Evolutionary conservation across 1,140 invertebrate genomes (phyloP), one percentile per base, ranked within the genome.

Genomic region (Atopsyche davidsoni): DNA sequence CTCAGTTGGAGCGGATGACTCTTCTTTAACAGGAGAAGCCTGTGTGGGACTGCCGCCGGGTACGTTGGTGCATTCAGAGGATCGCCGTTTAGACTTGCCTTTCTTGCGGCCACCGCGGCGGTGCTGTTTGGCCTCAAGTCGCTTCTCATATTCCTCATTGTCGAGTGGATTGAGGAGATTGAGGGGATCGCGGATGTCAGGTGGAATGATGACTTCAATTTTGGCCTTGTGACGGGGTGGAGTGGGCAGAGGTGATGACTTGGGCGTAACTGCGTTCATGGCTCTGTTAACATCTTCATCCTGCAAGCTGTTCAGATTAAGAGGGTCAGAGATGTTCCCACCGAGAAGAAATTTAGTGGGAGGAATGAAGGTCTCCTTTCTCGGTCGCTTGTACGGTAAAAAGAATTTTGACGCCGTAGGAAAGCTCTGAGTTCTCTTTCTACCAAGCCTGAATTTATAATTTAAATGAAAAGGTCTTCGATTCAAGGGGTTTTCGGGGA

Each of bases 301-400:
- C 65, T 89, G 86, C 60, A 97, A 75, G 64, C 92, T 92, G 60
- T 92, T 92, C 41, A 98, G 72, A 75, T 98, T 97, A 9, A 98
- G 69, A 0, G 94, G 94, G 75, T 98, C 94, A 55, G 83, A 86
- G 57, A 96, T 96, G 64, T 93, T 96, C 14, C 94, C 94, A 40
- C 94, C 94, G 1, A 96, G 75, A 4, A 97, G 72, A 74, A 97
- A 96, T 69, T 95, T 95, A 2, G 90, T 93, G 0, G 92, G 91
- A 23, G 89, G 81, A 53, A 90, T 84, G 36, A 78, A 75, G 49
- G 77, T 79, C 53, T 85, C 85, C 59, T 86, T 86, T 55, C 82
- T 82, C 31, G 85, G 75, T 41, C 81, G 72, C 59, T 85, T 85
- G 55, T 82, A 78, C 11, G 77, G 75, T 46, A 79, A 64, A 59